Percentiles rank a stretch among this genome's conserved stretches.
phyloP scores from a whole-genome alignment of 2,797 vertebrate species.

The Phrynocephalus vlangalii region DNA sequence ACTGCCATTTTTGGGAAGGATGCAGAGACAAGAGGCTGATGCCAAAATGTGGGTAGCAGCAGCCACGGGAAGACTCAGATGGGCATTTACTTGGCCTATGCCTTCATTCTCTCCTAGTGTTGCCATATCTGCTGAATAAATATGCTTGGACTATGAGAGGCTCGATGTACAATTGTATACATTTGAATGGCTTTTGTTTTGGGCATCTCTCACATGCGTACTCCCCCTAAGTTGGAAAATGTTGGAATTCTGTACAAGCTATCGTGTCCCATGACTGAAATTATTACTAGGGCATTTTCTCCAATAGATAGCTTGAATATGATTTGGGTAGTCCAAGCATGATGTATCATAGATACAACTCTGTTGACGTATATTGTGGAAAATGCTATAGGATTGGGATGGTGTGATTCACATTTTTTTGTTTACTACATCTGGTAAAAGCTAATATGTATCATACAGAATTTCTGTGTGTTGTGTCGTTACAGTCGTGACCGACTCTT shows the following conservation, averaged over 20 bases:
- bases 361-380: no score
- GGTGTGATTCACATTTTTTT: no score
- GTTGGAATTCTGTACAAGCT: neutral
- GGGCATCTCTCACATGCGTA: neutral
- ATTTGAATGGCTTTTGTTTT: neutral
- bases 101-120: neutral
- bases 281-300: neutral
- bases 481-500: no score
- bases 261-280: neutral
- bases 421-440: no score
- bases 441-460: no score
- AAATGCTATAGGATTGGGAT: no score
- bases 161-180: neutral
- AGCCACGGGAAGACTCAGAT: neutral
- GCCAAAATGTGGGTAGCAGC: neutral
- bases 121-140: no score
- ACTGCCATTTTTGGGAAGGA: neutral
- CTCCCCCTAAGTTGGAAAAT: neutral
- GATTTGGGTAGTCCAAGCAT: no score
- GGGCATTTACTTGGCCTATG: no score
- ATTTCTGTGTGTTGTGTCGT: no score
- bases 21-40: neutral
- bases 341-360: no score
- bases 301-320: neutral
- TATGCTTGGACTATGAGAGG: no score